phyloP scores from a whole-genome alignment of 2,888 invertebrate genomes.

The Amblyjoppa fuscipennis region DNA sequence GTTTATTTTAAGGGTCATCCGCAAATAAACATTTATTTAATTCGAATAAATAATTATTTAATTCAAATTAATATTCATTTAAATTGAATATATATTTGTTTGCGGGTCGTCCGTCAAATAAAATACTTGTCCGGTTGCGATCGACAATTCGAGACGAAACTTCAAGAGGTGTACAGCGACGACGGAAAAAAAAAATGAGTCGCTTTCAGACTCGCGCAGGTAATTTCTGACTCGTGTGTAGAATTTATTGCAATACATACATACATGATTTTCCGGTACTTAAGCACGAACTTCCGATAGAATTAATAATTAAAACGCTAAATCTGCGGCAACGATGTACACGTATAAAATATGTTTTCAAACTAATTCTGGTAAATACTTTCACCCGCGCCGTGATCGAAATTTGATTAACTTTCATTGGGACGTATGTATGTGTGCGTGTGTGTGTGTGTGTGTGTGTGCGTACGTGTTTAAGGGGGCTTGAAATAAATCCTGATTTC shows the following conservation, averaged over 20 bases:
- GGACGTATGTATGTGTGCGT: neutral
- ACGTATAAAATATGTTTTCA: conserved; percentile 11
- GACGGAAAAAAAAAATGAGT: too few relatives aligned
- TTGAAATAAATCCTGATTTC: conserved; percentile 53
- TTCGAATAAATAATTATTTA: too few relatives aligned
- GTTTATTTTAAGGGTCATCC: too few relatives aligned
- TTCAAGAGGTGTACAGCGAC: too few relatives aligned
- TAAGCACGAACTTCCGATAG: neutral
- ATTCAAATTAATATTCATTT: too few relatives aligned
- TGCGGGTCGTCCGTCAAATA: too few relatives aligned
- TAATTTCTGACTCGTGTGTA: neutral
- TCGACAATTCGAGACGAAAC: neutral
- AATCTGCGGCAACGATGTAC: neutral
- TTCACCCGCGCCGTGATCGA: neutral
- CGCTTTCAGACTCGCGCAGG: neutral
- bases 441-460: neutral
- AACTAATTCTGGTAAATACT: conserved; percentile 11
- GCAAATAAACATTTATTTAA: too few relatives aligned
- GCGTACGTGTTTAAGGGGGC: neutral
- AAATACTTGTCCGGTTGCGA: too few relatives aligned
- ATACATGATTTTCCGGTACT: neutral
- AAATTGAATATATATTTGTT: too few relatives aligned
- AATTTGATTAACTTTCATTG: conserved; percentile 19
- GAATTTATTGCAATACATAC: neutral
- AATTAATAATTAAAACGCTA: neutral